Percentiles rank a stretch among this genome's conserved stretches.
Evolutionary conservation across 2,113 vertebrate genomes (phyloP).

Genomic region (Cephalopterus ornatus): DNA sequence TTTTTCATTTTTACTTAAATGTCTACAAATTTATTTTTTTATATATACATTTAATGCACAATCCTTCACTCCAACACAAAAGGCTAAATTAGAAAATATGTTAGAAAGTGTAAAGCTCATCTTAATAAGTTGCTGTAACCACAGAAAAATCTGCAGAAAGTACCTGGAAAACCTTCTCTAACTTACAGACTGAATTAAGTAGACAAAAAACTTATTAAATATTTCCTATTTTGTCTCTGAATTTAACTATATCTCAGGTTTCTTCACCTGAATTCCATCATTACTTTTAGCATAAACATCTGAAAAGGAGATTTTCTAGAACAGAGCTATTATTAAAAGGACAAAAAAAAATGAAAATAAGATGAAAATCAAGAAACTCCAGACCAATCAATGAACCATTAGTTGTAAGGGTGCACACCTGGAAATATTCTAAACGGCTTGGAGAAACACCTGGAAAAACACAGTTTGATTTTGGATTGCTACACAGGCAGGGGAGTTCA

Average conservation of each 20-base stretch:
- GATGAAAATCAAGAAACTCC: not conserved
- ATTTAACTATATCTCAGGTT: not conserved
- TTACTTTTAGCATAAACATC: not conserved
- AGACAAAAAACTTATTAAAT: not conserved
- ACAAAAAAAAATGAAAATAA: not conserved
- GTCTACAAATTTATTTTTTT: not conserved
- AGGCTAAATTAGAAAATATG: not conserved
- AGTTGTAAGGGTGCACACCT: not conserved
- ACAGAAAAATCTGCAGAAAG: not conserved
- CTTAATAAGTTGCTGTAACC: not conserved
- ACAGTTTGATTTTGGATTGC: constrained; percentile 23
- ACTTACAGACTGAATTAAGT: not conserved
- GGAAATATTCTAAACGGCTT: not conserved
- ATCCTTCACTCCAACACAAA: not conserved
- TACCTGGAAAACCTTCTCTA: fast-evolving
- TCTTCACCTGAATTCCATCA: not conserved
- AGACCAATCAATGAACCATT: not conserved
- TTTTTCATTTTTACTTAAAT: not conserved
- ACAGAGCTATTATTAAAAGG: not conserved
- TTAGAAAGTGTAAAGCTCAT: not conserved
- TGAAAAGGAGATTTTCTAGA: not conserved
- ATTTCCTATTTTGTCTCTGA: not conserved
- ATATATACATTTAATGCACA: not conserved
- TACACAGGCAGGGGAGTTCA: not conserved
- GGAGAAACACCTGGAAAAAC: constrained; percentile 14